These are phyloP conservation scores for Wasmannia auropunctata DNA, from an alignment of 1,140 invertebrate genomes.

Conservation along the genomic window DNA sequence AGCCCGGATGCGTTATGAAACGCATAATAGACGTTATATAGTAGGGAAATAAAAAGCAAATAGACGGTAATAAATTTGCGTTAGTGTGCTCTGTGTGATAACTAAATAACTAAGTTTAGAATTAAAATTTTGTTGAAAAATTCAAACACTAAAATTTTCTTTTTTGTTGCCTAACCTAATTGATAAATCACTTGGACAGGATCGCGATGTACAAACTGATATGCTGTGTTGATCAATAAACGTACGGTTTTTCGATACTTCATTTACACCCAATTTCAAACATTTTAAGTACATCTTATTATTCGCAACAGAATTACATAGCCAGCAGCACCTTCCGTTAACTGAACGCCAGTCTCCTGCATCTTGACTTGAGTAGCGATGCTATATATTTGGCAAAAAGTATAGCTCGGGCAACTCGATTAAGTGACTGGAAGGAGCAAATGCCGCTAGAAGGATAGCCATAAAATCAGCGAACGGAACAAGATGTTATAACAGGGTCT, in stretches of 20 bases:
- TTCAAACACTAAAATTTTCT: neutral
- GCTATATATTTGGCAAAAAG: conserved; percentile 32
- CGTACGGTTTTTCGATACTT: conserved; percentile 2
- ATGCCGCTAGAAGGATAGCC: neutral
- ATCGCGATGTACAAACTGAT: neutral
- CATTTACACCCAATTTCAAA: conserved; percentile 44
- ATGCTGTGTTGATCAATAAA: neutral
- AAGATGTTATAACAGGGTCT: conserved; percentile 14
- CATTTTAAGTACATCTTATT: neutral
- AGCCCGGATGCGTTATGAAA: neutral
- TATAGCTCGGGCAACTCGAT: neutral
- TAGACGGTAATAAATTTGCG: neutral
- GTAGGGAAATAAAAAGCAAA: neutral
- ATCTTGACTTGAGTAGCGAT: neutral
- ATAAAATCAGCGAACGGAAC: conserved; percentile 52
- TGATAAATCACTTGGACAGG: neutral
- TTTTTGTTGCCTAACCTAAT: neutral
- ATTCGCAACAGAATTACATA: conserved; percentile 16
- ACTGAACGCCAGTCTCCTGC: neutral
- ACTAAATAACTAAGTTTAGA: neutral
- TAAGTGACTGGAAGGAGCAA: conserved; percentile 7
- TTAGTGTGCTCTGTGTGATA: neutral
- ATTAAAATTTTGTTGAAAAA: neutral
- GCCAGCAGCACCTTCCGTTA: conserved; percentile 14
- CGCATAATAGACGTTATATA: neutral